Evolutionary conservation across 2,797 vertebrate genomes (phyloP).

Genomic region (Phaenicophaeus curvirostris): DNA sequence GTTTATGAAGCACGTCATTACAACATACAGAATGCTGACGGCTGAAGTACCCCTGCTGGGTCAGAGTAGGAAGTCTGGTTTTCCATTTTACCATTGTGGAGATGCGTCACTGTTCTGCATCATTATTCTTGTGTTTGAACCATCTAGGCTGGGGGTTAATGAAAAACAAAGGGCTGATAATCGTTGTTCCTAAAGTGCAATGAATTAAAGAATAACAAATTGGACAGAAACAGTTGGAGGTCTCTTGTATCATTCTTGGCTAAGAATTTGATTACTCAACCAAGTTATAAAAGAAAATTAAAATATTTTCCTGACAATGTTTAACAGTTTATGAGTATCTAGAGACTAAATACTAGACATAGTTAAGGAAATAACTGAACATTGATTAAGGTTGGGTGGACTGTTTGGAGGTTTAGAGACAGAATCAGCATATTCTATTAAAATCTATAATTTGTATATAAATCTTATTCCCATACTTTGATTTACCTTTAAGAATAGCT

Average conservation of each 20-base stretch:
- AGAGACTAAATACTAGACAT: not conserved
- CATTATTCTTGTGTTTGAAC: not conserved
- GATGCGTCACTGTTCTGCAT: conserved; percentile 8
- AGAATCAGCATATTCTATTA: not conserved
- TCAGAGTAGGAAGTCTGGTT: not conserved
- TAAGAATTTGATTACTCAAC: not conserved
- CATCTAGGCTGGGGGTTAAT: not conserved
- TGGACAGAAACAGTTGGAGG: conserved; percentile 13
- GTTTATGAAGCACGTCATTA: not conserved
- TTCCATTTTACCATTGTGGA: not conserved
- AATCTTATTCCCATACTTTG: not conserved
- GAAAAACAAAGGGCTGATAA: conserved; percentile 28
- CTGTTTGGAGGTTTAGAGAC: not conserved
- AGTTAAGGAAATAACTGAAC: conserved; percentile 21
- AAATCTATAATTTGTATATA: not conserved
- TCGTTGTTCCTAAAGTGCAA: not conserved
- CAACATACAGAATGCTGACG: not conserved
- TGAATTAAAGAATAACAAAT: conserved; percentile 29
- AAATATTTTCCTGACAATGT: conserved; percentile 22
- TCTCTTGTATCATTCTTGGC: not conserved
- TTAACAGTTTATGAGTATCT: conserved; percentile 25
- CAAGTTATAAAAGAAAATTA: conserved; percentile 36
- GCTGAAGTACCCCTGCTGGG: not conserved
- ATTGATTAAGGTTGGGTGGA: not conserved
- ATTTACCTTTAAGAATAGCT: not conserved